Evolutionary conservation across 2,797 vertebrate species (phyloP), one percentile per base, ranked within the genome.

Genomic region (Benthosema pterotum): DNA sequence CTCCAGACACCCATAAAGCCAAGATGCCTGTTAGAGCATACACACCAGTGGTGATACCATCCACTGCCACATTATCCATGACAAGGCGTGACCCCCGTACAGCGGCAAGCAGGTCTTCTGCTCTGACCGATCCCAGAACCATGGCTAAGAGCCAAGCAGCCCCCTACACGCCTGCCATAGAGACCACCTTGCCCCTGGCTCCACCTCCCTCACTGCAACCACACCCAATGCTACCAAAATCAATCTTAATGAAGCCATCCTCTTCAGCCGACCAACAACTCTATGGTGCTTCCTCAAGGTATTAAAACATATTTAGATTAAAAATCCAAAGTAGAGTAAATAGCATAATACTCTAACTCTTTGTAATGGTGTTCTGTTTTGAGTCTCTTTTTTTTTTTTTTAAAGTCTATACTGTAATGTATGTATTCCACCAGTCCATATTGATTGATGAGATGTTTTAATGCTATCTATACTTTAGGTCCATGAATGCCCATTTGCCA

Each of bases 21-120:
- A 52, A 59, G n/a, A n/a, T 28, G 47, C 78, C 78, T 63, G 89
- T 88, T 11, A 73, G 72, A 52, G 51, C 88, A 28, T 91, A 89
- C 62, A 71, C 83, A 57, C 90, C 90, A 16, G 88, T 91, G 54
- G 85, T 91, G 43, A 91, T 91, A 67, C 92, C 93, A 42, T 83
- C 86, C 3, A 86, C 90, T 25, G 88, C 90, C 18, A 94, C 93
- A 0, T 94, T 96, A 8, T 94, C 93, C 0, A 91, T 96, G 72
- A 95, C 95, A 12, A 94, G 95, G 68, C 92, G 95, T 52, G 96
- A 98, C 67, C 96, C 97, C 4, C 91, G 96, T 62, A 99, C 94
- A 1, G 95, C 94, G 0, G 85, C 92, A 48, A 89, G 80, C 57
- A 79, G 88, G 48, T 83, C 85, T 1, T 63, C 87, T n/a, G 15